These are phyloP conservation scores for Allobates femoralis DNA, from an alignment of 2,797 vertebrate genomes.

Conservation along the genomic window DNA sequence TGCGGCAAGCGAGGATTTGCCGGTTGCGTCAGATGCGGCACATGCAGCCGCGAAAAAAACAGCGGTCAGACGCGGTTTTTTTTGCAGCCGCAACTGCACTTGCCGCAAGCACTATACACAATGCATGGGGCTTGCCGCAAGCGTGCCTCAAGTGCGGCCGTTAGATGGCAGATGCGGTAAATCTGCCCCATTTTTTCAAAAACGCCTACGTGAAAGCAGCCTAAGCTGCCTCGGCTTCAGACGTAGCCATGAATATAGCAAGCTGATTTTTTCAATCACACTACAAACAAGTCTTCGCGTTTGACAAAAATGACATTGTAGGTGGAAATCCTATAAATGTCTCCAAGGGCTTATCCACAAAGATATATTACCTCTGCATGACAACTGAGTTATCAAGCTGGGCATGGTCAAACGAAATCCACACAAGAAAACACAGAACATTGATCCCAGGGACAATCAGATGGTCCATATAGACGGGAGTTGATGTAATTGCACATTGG, in stretches of 20 bases:
- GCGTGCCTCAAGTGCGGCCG: no score
- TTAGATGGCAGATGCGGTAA: no score
- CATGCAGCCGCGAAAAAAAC: no score
- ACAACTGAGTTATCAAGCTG: neutral
- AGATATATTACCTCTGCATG: neutral
- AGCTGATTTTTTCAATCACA: neutral
- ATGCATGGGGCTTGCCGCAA: no score
- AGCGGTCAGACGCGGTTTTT: no score
- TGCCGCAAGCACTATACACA: no score
- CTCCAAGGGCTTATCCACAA: neutral
- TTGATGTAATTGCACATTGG: neutral
- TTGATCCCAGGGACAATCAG: constrained; percentile 18
- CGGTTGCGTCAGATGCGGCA: no score
- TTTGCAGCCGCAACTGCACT: no score
- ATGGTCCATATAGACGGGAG: neutral
- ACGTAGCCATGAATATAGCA: neutral
- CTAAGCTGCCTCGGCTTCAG: neutral
- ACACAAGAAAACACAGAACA: neutral
- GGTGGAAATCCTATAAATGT: neutral
- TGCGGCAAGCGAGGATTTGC: no score
- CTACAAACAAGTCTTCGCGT: neutral
- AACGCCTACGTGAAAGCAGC: no score
- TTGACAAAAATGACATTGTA: neutral
- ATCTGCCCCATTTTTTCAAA: no score
- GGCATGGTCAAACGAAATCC: neutral